A percentile compares a stretch with the other conserved stretches of the same genome.
phyloP scores from a whole-genome alignment of 2,888 invertebrate genomes.

The Rotaria sp. region DNA sequence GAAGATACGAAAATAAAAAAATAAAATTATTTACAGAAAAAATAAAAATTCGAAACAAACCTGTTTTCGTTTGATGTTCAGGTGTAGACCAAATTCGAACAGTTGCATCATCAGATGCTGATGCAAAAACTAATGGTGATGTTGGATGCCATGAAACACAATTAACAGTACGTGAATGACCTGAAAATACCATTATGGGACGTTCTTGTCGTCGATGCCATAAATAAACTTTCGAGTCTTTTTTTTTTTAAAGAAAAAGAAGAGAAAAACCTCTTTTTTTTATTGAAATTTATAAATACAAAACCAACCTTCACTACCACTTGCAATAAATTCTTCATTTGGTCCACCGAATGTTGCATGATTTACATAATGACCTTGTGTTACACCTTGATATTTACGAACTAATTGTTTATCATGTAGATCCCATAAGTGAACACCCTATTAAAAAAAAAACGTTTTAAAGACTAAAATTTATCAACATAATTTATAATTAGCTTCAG shows the following conservation, averaged over 20 bases:
- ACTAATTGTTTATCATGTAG: conserved; percentile 74
- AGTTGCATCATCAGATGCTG: conserved; percentile 89
- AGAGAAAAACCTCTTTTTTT: not conserved
- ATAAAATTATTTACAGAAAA: not conserved
- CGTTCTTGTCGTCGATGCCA: conserved; percentile 86
- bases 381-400: conserved; percentile 86
- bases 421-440: conserved; percentile 94
- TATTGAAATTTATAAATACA: not conserved
- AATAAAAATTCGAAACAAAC: not conserved
- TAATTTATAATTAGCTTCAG: too few species aligned
- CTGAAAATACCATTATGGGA: conserved; percentile 78
- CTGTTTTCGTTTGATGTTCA: conserved; percentile 17
- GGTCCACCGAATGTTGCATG: conserved; percentile 95
- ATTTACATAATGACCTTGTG: conserved; percentile 92
- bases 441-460: conserved; percentile 42
- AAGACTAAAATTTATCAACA: too few species aligned
- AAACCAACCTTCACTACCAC: conserved; percentile 75
- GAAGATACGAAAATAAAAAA: not conserved
- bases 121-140: conserved; percentile 77
- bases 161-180: conserved; percentile 91
- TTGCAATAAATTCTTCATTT: conserved; percentile 91
- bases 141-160: conserved; percentile 96
- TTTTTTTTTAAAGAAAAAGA: not conserved
- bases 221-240: conserved; percentile 73
- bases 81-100: conserved; percentile 71